Conservation (phyloP, 2,888 invertebrate species). For the Diadegma fenestrale region DNA sequence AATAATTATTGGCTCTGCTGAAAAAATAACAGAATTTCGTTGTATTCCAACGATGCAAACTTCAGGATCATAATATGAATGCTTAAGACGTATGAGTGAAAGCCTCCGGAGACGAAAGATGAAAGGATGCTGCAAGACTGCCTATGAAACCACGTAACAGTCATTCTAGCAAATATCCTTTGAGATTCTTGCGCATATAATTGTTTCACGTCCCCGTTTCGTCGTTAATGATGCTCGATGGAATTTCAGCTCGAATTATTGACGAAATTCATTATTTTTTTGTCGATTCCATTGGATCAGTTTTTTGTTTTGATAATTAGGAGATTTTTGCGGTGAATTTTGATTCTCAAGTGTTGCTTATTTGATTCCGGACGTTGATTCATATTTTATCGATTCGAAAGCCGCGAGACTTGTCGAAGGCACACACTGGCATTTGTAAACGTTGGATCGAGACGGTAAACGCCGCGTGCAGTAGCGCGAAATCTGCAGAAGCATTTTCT, state of each 20-base stretch:
- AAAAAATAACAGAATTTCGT: too few species aligned
- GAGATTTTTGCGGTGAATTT: too few species aligned
- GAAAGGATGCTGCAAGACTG: constrained; percentile 35
- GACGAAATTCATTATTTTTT: neutral
- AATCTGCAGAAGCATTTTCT: constrained; percentile 27
- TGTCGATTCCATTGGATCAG: neutral
- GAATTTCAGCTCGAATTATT: neutral
- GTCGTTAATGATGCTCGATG: neutral
- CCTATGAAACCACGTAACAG: constrained; percentile 48
- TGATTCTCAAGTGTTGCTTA: too few species aligned
- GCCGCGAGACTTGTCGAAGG: neutral
- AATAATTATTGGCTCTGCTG: too few species aligned
- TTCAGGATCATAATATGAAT: too few species aligned
- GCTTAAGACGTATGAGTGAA: constrained; percentile 48
- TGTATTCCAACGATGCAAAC: too few species aligned
- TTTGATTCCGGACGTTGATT: too few species aligned
- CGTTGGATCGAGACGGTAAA: neutral
- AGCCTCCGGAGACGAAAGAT: constrained; percentile 44
- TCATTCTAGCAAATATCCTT: neutral
- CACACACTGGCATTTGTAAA: neutral
- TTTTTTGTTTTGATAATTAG: neutral
- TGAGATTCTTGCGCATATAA: neutral
- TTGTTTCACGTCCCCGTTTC: constrained; percentile 1
- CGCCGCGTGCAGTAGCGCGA: neutral
- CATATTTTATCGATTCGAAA: neutral